phyloP scores from a whole-genome alignment of 2,888 invertebrate genomes.

The Volucella bombylans region DNA sequence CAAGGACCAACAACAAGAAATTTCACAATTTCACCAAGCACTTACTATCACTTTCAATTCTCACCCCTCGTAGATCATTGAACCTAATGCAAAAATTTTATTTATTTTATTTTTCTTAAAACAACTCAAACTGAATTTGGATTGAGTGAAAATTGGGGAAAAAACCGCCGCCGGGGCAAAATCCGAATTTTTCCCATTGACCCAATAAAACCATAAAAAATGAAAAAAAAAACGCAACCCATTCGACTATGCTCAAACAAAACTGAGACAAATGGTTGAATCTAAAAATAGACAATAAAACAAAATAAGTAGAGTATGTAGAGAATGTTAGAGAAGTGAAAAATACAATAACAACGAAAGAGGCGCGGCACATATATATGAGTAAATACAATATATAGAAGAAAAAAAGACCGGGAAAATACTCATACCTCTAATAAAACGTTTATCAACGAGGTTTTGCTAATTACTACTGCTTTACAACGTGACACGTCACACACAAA shows the following conservation, averaged over 20 bases:
- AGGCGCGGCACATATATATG: constrained; percentile 17
- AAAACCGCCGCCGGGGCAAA: not conserved
- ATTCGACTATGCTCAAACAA: not conserved
- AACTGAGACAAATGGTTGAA: constrained; percentile 22
- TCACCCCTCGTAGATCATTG: constrained; percentile 30
- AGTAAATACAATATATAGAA: not conserved
- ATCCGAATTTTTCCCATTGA: constrained; percentile 29
- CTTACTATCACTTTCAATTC: not conserved
- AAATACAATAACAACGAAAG: constrained; percentile 2
- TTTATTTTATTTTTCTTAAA: no score
- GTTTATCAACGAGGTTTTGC: not conserved
- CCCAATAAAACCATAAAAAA: constrained; percentile 49
- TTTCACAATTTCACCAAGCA: constrained; percentile 48
- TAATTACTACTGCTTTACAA: no score
- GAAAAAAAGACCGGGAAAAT: constrained; percentile 8
- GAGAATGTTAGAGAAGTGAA: not conserved
- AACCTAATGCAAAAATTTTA: not conserved
- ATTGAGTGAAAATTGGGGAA: not conserved
- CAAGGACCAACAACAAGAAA: constrained; percentile 5
- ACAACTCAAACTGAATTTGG: constrained; percentile 1
- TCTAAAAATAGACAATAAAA: constrained; percentile 44
- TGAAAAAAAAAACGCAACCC: constrained; percentile 1
- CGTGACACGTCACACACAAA: not conserved
- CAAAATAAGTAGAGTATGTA: no score
- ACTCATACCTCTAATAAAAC: not conserved